Percentiles rank a stretch among this genome's conserved stretches.
Conservation (phyloP, 2,888 invertebrate species). For the Mongoloraphidia duomilia region DNA sequence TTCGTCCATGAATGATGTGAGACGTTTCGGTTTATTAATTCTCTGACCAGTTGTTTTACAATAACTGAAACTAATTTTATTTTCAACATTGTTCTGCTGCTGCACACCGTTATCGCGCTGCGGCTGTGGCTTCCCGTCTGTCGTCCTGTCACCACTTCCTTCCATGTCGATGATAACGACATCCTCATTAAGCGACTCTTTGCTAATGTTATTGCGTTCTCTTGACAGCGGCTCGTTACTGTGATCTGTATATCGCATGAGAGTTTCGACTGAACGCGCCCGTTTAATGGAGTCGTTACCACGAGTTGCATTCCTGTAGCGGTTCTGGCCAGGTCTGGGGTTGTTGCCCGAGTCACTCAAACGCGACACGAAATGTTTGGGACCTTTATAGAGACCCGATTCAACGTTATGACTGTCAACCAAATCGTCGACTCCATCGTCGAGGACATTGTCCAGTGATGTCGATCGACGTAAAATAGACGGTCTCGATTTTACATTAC, state of each 20-base stretch:
- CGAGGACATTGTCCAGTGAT: conserved; percentile 71
- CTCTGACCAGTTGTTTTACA: conserved; percentile 17
- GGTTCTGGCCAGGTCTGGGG: conserved; percentile 17
- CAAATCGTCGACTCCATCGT: conserved; percentile 37
- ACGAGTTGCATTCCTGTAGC: conserved; percentile 35
- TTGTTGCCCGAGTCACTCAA: background rate
- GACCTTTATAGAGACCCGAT: background rate
- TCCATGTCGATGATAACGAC: conserved; percentile 30
- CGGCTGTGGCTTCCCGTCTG: conserved; percentile 8
- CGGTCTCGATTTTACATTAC: conserved; percentile 45
- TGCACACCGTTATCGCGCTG: conserved; percentile 1
- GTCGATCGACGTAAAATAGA: conserved; percentile 64
- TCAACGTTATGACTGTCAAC: conserved; percentile 1
- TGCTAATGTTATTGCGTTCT: conserved; percentile 20
- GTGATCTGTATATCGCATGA: conserved; percentile 46
- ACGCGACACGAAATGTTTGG: background rate
- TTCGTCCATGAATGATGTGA: conserved; percentile 50
- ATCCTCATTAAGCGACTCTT: conserved; percentile 34
- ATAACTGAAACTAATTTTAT: background rate
- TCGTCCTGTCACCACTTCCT: conserved; percentile 19
- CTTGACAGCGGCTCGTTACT: conserved; percentile 11
- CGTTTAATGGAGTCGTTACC: conserved; percentile 59
- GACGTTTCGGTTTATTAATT: conserved; percentile 41
- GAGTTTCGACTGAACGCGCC: conserved; percentile 73
- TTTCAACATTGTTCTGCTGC: background rate